phyloP scores from a whole-genome alignment of 1,140 invertebrate genomes.

The Zaprionus vittiger region DNA sequence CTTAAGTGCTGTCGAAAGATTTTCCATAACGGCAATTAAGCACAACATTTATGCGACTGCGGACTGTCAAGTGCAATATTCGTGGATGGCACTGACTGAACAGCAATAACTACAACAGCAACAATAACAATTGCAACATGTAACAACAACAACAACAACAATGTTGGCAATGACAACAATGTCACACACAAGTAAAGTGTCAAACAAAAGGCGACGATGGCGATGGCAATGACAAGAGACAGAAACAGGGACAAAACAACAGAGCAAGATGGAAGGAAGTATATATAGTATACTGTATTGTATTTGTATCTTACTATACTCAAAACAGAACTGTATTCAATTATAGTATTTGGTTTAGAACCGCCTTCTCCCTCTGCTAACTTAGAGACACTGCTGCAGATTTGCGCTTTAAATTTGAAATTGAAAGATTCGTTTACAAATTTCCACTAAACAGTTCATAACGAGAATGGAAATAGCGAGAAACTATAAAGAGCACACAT shows the following conservation, averaged over 20 bases:
- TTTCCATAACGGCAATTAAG: constrained; percentile 58
- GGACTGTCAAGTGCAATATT: constrained; percentile 62
- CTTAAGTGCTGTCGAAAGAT: constrained; percentile 23
- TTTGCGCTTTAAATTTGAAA: background rate
- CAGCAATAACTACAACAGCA: constrained; percentile 20
- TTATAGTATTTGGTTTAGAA: background rate
- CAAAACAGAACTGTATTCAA: too few relatives aligned
- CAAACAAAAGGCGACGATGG: constrained; percentile 66
- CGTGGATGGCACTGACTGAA: constrained; percentile 37
- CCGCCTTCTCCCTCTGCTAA: too few relatives aligned
- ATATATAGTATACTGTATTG: background rate
- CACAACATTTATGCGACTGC: constrained; percentile 55
- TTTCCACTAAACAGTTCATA: constrained; percentile 34
- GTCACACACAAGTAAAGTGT: constrained; percentile 68
- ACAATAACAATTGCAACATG: constrained; percentile 26
- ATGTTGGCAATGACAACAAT: constrained; percentile 66
- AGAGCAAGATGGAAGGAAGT: background rate
- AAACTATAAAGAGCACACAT: constrained; percentile 29
- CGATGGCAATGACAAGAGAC: constrained; percentile 33
- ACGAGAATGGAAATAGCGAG: constrained; percentile 13
- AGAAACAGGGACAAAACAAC: background rate
- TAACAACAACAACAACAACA: constrained; percentile 35
- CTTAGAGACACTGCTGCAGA: background rate
- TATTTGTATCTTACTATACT: background rate
- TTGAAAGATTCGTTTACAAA: constrained; percentile 14